phyloP scores from a whole-genome alignment of 2,888 invertebrate genomes.

The Leptinotarsa rubiginosa region DNA sequence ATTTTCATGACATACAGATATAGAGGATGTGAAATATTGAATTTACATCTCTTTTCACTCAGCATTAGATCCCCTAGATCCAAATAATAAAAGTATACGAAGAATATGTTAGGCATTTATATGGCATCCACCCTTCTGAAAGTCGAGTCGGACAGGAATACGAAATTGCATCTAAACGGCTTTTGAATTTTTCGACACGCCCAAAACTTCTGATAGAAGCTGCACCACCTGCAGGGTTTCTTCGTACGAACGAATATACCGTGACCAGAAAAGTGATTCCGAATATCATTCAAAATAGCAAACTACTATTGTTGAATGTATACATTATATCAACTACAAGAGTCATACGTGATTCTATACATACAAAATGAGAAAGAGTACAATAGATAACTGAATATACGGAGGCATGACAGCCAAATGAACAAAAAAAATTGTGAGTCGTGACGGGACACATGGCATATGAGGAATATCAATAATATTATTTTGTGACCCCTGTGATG shows the following conservation, averaged over 20 bases:
- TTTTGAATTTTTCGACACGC: constrained; percentile 32
- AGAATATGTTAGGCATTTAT: constrained; percentile 14
- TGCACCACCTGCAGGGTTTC: constrained; percentile 16
- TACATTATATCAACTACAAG: neutral
- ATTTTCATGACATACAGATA: too few species aligned
- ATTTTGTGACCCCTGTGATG: too few species aligned
- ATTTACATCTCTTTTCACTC: neutral
- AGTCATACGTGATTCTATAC: too few species aligned
- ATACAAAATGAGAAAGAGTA: too few species aligned
- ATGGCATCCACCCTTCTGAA: constrained; percentile 6
- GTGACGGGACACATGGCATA: too few species aligned
- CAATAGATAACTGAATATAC: too few species aligned
- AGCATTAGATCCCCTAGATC: neutral
- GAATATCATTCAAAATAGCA: neutral
- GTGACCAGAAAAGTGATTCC: neutral
- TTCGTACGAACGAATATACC: neutral
- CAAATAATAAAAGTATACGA: constrained; percentile 9
- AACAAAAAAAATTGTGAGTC: too few species aligned
- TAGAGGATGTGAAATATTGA: neutral
- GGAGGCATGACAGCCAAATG: too few species aligned
- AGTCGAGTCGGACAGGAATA: constrained; percentile 27
- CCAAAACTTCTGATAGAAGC: constrained; percentile 9
- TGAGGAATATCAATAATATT: too few species aligned
- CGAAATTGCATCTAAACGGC: constrained; percentile 28
- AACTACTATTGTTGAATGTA: neutral